phyloP scores from a whole-genome alignment of 2,113 vertebrate genomes.

The Melospiza melodia region DNA sequence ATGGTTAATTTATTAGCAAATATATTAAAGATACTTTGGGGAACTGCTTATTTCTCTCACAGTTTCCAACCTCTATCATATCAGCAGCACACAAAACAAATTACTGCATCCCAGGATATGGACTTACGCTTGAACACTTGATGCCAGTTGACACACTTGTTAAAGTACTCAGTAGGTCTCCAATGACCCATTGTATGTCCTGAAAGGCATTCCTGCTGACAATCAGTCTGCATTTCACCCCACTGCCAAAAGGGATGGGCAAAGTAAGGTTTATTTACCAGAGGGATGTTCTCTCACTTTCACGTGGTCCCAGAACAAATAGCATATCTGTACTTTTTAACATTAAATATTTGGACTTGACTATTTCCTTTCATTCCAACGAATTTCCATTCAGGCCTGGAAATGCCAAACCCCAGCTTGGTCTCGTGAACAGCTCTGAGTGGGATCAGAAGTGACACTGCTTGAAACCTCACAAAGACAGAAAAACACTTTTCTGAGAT shows the following conservation, averaged over 20 bases:
- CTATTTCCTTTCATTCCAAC: neutral
- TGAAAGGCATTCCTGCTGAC: constrained; percentile 39
- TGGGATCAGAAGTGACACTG: neutral
- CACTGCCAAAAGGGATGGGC: neutral
- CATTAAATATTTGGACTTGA: constrained; percentile 26
- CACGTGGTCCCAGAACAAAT: constrained; percentile 21
- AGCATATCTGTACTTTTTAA: neutral
- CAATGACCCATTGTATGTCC: constrained; percentile 17
- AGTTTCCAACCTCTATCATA: neutral
- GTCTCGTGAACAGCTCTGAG: neutral
- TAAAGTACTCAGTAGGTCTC: constrained; percentile 27
- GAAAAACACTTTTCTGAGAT: neutral
- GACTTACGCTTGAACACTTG: constrained; percentile 2
- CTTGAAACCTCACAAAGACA: neutral
- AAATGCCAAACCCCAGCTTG: neutral
- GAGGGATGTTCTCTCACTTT: constrained; percentile 26
- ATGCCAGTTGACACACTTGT: constrained; percentile 37
- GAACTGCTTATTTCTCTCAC: neutral
- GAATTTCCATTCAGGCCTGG: neutral
- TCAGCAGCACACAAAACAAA: constrained; percentile 1
- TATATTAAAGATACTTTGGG: neutral
- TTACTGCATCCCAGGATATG: neutral
- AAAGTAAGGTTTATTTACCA: constrained; percentile 35
- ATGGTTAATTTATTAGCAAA: neutral
- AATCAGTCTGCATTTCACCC: constrained; percentile 23